A percentile compares a stretch with the other conserved stretches of the same genome.
Evolutionary conservation across 2,113 vertebrate species (phyloP).

Genomic region (Dicerorhinus sumatrensis): DNA sequence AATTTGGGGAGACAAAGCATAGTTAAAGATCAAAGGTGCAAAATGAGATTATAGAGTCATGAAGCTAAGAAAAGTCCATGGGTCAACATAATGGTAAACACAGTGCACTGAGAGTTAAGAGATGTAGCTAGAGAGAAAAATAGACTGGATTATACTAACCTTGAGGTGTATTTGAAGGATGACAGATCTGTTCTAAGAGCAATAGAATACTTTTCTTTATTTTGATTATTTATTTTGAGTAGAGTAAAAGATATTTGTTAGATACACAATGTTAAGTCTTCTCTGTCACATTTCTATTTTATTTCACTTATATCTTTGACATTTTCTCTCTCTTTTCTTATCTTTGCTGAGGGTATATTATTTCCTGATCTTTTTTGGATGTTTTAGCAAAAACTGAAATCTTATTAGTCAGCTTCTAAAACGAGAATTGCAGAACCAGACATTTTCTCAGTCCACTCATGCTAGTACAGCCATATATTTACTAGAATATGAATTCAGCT

Average conservation of each 20-base stretch:
- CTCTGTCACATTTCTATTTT: not conserved
- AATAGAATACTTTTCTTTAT: not conserved
- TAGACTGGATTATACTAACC: not conserved
- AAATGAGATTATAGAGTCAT: not conserved
- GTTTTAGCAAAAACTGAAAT: not conserved
- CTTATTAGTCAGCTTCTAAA: not conserved
- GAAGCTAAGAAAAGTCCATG: not conserved
- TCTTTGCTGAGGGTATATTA: not conserved
- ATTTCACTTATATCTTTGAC: not conserved
- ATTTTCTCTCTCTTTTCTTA: not conserved
- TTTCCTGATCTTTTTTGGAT: not conserved
- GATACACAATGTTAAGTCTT: not conserved
- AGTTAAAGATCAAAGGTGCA: not conserved
- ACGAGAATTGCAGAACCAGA: not conserved
- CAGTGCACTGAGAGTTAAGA: not conserved
- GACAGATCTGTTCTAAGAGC: not conserved
- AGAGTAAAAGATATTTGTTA: not conserved
- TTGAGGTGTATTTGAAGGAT: not conserved
- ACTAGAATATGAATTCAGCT: not conserved
- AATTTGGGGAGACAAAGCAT: not conserved
- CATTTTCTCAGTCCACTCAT: not conserved
- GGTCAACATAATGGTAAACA: not conserved
- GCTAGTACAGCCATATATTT: not conserved
- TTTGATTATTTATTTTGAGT: not conserved
- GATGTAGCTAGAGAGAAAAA: not conserved